Evolutionary conservation across 2,888 invertebrate species (phyloP), one percentile per base, ranked within the genome.

Genomic region (Magallana nippona): DNA sequence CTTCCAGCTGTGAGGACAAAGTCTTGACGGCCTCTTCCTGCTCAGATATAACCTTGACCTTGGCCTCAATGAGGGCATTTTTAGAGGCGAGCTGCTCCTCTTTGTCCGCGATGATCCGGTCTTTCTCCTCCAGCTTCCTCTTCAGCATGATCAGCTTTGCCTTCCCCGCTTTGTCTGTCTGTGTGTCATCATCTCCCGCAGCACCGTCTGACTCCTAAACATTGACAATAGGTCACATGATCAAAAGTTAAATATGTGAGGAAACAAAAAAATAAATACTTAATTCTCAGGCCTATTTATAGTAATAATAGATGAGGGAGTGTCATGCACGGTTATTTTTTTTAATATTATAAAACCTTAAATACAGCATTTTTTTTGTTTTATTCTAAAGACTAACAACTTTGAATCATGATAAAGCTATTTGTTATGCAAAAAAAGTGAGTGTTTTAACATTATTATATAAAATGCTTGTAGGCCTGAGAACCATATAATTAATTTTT

Each of bases 1-100:
- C 95, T 85, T 95, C 94, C 57, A 95, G 91, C 87, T 95, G 95
- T 82, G 94, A 93, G 55, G 94, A 94, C 44, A 95, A 93, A 63
- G 94, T 94, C 86, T 94, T 93, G 5, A 95, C 94, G n/a, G 91
- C 90, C 32, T 88, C 88, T 55, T 94, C 94, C 82, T 92, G 87
- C 86, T 93, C 93, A 2, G 85, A 88, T 55, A 93, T 89, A 10
- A 93, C 88, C 57, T 89, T 89, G 80, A 92, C 91, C 79, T 92
- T 92, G n/a, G 89, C 86, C 55, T 89, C 89, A 10, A 92, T 87
- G 83, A 91, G 90, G 81, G 89, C 88, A 60, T 90, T 91, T 56
- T 89, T 88, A 10, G 87, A 57, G 13, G 84, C 78, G 3, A 93
- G 87, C 15, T 89, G 82, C 82, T 91, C 91, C 1, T 91, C 91